These are phyloP conservation scores for Polymixis lichenea DNA, from an alignment of 2,888 invertebrate species.

Conservation along the genomic window DNA sequence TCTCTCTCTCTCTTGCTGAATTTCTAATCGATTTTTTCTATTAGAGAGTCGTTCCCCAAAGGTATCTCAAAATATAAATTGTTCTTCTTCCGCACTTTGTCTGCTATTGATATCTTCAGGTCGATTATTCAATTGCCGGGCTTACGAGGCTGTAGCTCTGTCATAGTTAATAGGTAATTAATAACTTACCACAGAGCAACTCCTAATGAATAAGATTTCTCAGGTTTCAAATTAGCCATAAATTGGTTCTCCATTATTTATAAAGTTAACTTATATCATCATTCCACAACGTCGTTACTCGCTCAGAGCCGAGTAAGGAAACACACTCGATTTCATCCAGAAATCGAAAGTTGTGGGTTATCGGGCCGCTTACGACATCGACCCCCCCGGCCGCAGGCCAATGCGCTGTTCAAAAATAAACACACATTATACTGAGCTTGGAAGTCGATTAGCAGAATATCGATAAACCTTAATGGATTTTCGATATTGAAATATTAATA, in stretches of 20 bases:
- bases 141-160: neutral
- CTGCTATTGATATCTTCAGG: neutral
- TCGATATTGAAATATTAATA: slow-evolving; percentile 23
- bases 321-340: slow-evolving; percentile 81
- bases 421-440: neutral
- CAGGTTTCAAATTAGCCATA: neutral
- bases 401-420: slow-evolving; percentile 18
- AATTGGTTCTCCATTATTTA: neutral
- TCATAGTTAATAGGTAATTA: neutral
- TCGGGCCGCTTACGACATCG: slow-evolving; percentile 75
- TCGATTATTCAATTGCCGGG: neutral
- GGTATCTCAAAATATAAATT: neutral
- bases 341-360: slow-evolving; percentile 81
- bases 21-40: neutral
- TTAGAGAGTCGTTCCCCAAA: neutral
- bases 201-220: neutral
- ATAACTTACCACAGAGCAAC: neutral
- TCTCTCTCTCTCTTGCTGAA: neutral
- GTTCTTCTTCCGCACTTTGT: neutral
- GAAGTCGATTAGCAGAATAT: slow-evolving; percentile 27
- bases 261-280: slow-evolving; percentile 25
- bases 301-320: slow-evolving; percentile 65
- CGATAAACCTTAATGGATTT: slow-evolving; percentile 30
- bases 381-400: neutral
- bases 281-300: slow-evolving; percentile 34